A percentile compares a stretch with the other conserved stretches of the same genome.
Conservation (phyloP, 2,797 vertebrate species). For the Coreius guichenoti region DNA sequence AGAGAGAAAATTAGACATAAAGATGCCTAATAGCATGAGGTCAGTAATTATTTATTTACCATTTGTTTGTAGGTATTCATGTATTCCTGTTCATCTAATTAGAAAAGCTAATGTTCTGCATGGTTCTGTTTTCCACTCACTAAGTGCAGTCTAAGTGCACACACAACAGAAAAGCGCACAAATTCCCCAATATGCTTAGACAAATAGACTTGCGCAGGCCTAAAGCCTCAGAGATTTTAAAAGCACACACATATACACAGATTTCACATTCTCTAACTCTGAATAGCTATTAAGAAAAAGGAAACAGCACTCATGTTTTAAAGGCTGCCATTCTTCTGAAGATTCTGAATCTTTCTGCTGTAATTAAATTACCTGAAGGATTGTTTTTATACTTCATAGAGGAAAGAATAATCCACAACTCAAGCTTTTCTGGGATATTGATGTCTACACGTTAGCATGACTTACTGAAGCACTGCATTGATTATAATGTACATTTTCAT, state of each 20-base stretch:
- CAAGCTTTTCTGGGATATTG: background rate
- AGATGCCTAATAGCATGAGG: conserved; percentile 44
- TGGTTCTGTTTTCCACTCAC: conserved; percentile 14
- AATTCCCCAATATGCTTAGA: background rate
- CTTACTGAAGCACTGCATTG: background rate
- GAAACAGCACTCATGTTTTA: background rate
- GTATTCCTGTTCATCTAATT: background rate
- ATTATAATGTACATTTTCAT: background rate
- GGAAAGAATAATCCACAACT: background rate
- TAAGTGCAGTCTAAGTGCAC: background rate
- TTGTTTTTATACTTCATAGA: background rate
- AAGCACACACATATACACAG: background rate
- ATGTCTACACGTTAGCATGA: background rate
- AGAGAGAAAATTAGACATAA: conserved; percentile 35
- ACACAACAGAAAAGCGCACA: background rate
- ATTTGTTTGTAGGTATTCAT: conserved; percentile 13
- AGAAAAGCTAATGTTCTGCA: conserved; percentile 1
- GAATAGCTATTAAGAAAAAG: background rate
- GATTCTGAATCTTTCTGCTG: background rate
- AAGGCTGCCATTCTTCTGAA: background rate
- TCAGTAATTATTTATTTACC: conserved; percentile 28
- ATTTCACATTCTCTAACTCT: background rate
- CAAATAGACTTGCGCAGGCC: background rate
- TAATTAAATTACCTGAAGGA: conserved; percentile 18
- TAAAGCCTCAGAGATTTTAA: background rate